Evolutionary conservation across 2,888 invertebrate species (phyloP).

Genomic region (Empis livida): DNA sequence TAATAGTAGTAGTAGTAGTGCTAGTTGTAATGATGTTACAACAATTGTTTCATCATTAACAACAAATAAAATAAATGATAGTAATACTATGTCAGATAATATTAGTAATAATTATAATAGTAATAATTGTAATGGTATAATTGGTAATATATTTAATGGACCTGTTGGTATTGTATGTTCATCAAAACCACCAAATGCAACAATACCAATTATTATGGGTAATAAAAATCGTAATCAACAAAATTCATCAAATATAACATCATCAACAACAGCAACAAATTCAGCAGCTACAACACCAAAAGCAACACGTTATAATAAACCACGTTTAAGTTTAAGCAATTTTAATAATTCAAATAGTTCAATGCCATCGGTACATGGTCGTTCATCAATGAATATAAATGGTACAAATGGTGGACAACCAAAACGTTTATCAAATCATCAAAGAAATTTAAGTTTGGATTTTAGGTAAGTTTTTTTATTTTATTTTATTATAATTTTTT

Average conservation of each 20-base stretch:
- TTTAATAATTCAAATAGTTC: constrained; percentile 22
- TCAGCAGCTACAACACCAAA: constrained; percentile 33
- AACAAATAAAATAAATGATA: no score
- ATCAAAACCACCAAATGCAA: constrained; percentile 15
- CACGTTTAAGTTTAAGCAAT: constrained; percentile 33
- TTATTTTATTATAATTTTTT: neutral
- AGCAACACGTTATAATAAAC: constrained; percentile 31
- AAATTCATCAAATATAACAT: constrained; percentile 23
- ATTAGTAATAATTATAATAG: neutral
- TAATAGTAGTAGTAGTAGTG: constrained; percentile 16
- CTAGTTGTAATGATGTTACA: constrained; percentile 17
- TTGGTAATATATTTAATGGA: neutral
- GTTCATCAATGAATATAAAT: constrained; percentile 16
- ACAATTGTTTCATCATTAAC: constrained; percentile 12
- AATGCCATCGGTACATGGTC: constrained; percentile 35
- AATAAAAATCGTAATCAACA: constrained; percentile 16
- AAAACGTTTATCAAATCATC: constrained; percentile 46
- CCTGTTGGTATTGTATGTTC: neutral
- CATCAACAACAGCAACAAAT: constrained; percentile 19
- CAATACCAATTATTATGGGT: constrained; percentile 27
- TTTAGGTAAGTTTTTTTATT: constrained; percentile 50
- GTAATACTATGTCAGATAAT: neutral
- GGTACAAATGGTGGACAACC: constrained; percentile 18
- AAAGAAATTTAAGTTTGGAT: constrained; percentile 79
- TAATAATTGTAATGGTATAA: neutral